Conservation (phyloP, 2,888 invertebrate genomes). For the Aricia artaxerxes region DNA sequence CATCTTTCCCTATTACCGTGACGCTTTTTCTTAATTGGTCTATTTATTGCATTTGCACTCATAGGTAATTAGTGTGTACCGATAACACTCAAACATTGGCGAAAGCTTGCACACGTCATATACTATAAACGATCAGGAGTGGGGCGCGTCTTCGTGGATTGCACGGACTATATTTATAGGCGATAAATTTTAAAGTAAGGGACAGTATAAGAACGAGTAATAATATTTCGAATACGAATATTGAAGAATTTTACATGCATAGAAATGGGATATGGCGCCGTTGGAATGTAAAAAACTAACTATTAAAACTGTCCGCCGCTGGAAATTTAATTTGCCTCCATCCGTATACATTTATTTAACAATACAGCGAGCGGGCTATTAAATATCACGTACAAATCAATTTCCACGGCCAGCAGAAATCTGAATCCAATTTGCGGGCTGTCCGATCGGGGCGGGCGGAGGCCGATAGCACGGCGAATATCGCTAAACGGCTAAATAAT, state of each 20-base stretch:
- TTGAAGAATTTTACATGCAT: not conserved
- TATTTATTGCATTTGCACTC: too few relatives aligned
- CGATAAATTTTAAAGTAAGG: not conserved
- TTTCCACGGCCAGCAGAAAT: constrained; percentile 73
- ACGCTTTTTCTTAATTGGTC: too few relatives aligned
- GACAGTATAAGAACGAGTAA: not conserved
- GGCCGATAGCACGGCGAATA: constrained; percentile 72
- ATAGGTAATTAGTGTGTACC: too few relatives aligned
- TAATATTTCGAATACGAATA: not conserved
- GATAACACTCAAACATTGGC: too few relatives aligned
- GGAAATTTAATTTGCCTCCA: constrained; percentile 25
- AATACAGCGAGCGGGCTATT: constrained; percentile 60
- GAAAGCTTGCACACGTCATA: too few relatives aligned
- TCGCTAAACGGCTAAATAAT: constrained; percentile 80
- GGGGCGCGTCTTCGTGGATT: too few relatives aligned
- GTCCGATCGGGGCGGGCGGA: constrained; percentile 69
- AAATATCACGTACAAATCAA: constrained; percentile 77
- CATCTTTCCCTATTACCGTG: too few relatives aligned
- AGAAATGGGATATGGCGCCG: not conserved
- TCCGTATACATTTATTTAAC: constrained; percentile 49
- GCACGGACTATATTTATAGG: too few relatives aligned
- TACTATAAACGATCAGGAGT: too few relatives aligned
- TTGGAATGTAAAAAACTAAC: not conserved
- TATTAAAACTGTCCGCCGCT: constrained; percentile 1
- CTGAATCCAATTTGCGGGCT: constrained; percentile 79